phyloP scores from a whole-genome alignment of 2,888 invertebrate genomes.

The Cataglyphis albicans region DNA sequence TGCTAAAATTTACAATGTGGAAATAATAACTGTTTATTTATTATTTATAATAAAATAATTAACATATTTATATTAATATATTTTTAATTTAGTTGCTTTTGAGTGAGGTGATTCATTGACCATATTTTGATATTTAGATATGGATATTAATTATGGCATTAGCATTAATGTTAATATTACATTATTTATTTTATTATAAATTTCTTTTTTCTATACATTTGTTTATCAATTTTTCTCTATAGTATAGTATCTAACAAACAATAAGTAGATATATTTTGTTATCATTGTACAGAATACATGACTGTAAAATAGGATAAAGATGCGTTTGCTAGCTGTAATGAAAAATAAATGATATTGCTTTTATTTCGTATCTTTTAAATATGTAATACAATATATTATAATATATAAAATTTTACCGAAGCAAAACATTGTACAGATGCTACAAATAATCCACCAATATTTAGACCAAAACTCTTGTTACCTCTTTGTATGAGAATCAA shows the following conservation, averaged over 20 bases:
- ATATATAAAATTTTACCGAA: neutral
- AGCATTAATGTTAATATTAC: too few relatives aligned
- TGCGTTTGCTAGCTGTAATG: conserved; percentile 5
- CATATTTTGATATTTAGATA: neutral
- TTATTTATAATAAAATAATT: too few relatives aligned
- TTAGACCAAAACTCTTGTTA: neutral
- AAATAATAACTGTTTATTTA: too few relatives aligned
- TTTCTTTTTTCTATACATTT: too few relatives aligned
- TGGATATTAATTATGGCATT: too few relatives aligned
- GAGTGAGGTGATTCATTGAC: too few relatives aligned
- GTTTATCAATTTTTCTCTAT: too few relatives aligned
- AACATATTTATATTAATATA: too few relatives aligned
- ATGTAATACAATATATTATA: neutral
- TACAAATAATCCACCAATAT: neutral
- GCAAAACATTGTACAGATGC: conserved; percentile 15
- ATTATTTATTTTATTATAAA: too few relatives aligned
- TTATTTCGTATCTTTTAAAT: neutral
- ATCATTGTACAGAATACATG: neutral
- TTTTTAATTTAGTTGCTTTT: too few relatives aligned
- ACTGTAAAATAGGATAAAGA: conserved; percentile 15
- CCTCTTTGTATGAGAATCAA: neutral
- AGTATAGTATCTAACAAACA: too few relatives aligned
- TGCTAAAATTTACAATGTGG: too few relatives aligned
- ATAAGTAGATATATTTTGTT: neutral
- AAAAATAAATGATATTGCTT: neutral